phyloP scores from a whole-genome alignment of 2,888 invertebrate species.

The Meliscaeva auricollis region DNA sequence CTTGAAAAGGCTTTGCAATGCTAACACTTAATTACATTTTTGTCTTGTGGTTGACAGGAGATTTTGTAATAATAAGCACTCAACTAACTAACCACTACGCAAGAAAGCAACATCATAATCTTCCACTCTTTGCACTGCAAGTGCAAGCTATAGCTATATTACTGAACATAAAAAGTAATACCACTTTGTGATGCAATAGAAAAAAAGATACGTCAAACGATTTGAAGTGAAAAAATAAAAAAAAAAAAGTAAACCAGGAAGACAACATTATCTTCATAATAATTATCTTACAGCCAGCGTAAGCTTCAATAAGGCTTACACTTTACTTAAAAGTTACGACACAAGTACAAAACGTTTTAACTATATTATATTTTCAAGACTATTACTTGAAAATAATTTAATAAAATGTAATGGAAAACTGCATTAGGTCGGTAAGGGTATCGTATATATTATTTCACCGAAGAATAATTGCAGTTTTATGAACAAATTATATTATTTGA shows the following conservation, averaged over 20 bases:
- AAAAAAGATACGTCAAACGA: neutral
- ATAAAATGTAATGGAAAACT: no score
- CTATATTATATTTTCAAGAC: no score
- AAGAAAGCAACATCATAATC: neutral
- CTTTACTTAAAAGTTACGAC: neutral
- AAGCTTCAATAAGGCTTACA: neutral
- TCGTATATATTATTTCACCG: no score
- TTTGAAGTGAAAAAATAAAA: constrained; percentile 25
- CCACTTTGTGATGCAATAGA: constrained; percentile 41
- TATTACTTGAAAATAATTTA: no score
- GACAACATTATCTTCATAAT: neutral
- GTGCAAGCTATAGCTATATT: neutral
- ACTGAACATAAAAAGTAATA: constrained; percentile 33
- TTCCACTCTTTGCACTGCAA: constrained; percentile 37
- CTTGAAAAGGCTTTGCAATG: no score
- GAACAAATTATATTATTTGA: no score
- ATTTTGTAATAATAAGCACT: constrained; percentile 32
- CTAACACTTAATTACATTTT: no score
- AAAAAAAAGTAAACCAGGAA: constrained; percentile 22
- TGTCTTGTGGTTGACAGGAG: neutral
- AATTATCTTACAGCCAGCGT: neutral
- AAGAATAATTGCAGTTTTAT: no score
- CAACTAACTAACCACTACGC: neutral
- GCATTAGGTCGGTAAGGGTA: no score
- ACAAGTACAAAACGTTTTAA: no score